Base-by-base conservation (phyloP, 2,797 vertebrate species). In the Poeciliopsis infans region DNA sequence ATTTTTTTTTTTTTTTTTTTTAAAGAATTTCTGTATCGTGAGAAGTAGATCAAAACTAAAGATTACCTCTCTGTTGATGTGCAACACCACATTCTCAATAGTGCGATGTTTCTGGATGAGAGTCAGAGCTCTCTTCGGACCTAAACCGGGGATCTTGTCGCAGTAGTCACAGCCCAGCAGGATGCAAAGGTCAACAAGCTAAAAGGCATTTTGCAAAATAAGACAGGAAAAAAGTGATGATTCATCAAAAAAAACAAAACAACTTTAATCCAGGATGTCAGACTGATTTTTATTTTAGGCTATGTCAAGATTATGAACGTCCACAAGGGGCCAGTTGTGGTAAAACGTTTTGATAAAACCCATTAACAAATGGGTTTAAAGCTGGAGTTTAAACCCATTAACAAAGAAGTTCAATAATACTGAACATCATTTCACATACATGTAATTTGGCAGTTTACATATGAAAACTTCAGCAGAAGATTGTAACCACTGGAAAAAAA, bases 171-270 rank as follows among this genome's bases (percentile, higher is more conserved):
- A 97, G 66, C 97, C 96, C 90, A 97, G 84, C 83, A 97, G 83
- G 85, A 97, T 97, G 79, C 96, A 97, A 78, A 97, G 92, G 85
- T 97, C 97, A 16, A 97, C 96, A 92, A 97, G 96, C 97, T 97
- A 61, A 39, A 46, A 39, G 57, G 45, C 77, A 74, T 57, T 7
- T 66, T 11, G 4, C 12, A 81, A 76, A 74, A 75, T 11, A 57
- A 16, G n/a, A 69, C 6, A 66, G 57, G 13, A 28, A 18, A 2
- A 83, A 47, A 20, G 7, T 39, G 61, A 33, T 61, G 39, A 57
- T 66, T 31, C 43, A 55, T 57, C 25, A 57, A n/a, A 57, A 57
- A 57, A n/a, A 11, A 55, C n/a, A n/a, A 55, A 11, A 55, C 12
- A 55, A 28, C 12, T 59, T 28, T 28, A 53, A 53, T 25, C 51